phyloP scores from a whole-genome alignment of 1,140 invertebrate genomes.

The Ruditapes philippinarum region DNA sequence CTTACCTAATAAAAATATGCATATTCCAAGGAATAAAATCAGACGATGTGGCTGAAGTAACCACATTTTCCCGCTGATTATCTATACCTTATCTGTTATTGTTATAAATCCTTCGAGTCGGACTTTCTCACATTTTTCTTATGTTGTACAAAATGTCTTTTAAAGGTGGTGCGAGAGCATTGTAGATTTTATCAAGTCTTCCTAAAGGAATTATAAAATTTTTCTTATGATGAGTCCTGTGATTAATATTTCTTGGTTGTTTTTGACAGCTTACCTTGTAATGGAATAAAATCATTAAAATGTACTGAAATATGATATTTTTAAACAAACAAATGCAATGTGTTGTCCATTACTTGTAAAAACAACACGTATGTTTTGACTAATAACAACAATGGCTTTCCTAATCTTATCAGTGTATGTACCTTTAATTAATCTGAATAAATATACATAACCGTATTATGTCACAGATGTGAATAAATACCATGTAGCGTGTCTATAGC shows the following conservation, averaged over 20 bases:
- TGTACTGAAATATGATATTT: no score
- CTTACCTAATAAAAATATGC: not conserved
- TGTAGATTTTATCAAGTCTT: no score
- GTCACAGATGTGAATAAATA: slow-evolving; percentile 8
- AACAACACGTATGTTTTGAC: not conserved
- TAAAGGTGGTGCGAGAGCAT: no score
- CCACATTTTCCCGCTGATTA: not conserved
- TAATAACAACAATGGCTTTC: no score
- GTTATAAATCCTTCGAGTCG: not conserved
- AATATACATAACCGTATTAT: not conserved
- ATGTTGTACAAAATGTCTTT: not conserved
- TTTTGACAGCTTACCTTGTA: no score
- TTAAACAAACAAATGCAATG: no score
- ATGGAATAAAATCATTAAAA: no score
- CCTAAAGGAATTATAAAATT: no score
- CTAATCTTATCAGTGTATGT: not conserved
- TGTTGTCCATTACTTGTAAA: no score
- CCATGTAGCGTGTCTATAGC: not conserved
- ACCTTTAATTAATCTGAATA: not conserved
- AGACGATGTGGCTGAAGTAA: not conserved
- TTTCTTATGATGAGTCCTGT: no score
- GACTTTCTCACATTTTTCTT: not conserved
- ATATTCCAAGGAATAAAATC: not conserved
- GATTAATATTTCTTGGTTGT: no score
- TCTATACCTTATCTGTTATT: not conserved